Conservation (phyloP, 2,113 vertebrate species). For the Gallinago paraguaiae region DNA sequence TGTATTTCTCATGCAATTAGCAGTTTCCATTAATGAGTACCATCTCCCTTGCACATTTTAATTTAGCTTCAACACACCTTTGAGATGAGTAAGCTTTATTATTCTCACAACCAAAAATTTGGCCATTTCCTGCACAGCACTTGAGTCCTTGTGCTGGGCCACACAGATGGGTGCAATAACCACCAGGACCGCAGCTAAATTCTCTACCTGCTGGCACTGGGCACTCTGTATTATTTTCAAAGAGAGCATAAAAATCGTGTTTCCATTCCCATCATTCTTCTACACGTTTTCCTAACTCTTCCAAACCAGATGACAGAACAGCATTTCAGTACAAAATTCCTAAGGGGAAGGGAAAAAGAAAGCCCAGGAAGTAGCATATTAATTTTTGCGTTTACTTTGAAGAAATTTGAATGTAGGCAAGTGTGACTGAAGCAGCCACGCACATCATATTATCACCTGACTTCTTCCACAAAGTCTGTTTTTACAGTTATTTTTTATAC, state of each 20-base stretch:
- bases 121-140: neutral
- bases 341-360: neutral
- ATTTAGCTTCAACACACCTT: neutral
- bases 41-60: neutral
- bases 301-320: neutral
- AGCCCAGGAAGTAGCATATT: neutral
- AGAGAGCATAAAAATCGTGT: neutral
- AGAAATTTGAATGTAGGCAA: neutral
- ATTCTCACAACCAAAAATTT: neutral
- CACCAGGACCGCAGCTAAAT: neutral
- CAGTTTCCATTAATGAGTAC: neutral
- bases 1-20: neutral
- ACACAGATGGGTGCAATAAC: fast-evolving
- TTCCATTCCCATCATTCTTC: neutral
- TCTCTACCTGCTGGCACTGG: neutral
- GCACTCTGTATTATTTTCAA: neutral
- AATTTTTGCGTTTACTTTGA: neutral
- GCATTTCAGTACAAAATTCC: neutral
- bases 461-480: neutral
- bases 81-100: neutral
- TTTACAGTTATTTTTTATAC: neutral
- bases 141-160: neutral
- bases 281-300: neutral
- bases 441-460: neutral
- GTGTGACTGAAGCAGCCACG: neutral